phyloP scores from a whole-genome alignment of 2,797 vertebrate species.

The Microcaecilia unicolor region DNA sequence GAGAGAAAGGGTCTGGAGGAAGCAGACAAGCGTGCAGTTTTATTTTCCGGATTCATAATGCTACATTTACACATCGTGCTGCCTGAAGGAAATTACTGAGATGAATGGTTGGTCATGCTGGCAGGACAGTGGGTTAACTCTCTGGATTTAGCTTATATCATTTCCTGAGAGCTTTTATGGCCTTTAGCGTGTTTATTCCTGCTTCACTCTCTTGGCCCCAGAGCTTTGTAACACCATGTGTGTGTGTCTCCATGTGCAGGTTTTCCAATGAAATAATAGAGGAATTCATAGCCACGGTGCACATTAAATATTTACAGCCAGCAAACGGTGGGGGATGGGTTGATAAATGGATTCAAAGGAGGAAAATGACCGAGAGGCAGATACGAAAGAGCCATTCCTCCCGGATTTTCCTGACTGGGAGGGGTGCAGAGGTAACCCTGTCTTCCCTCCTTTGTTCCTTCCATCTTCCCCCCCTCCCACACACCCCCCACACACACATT shows the following conservation, averaged over 20 bases:
- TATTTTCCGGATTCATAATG: conserved; percentile 57
- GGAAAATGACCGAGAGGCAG: not conserved
- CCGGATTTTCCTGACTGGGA: not conserved
- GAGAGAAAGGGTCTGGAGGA: not conserved
- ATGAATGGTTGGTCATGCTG: conserved; percentile 65
- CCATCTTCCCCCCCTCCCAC: not conserved
- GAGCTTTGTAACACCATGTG: conserved; percentile 14
- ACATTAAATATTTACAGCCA: conserved; percentile 55
- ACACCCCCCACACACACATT: too few species aligned
- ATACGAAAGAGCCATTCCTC: not conserved
- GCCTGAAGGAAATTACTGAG: conserved; percentile 52
- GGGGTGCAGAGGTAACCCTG: not conserved
- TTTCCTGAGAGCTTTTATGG: conserved; percentile 44
- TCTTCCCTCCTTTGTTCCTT: too few species aligned
- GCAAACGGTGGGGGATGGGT: conserved; percentile 6
- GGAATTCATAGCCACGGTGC: conserved; percentile 29
- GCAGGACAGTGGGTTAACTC: conserved; percentile 48
- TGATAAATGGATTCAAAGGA: conserved; percentile 35
- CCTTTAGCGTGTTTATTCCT: conserved; percentile 46
- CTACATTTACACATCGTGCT: conserved; percentile 44
- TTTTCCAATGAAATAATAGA: conserved; percentile 46
- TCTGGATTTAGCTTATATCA: conserved; percentile 52
- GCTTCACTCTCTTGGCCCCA: conserved; percentile 38
- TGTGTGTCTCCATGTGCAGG: conserved; percentile 5
- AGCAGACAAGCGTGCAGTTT: conserved; percentile 47